Base-by-base conservation (phyloP, 2,888 invertebrate species). In the Sarcophaga subvicina region DNA sequence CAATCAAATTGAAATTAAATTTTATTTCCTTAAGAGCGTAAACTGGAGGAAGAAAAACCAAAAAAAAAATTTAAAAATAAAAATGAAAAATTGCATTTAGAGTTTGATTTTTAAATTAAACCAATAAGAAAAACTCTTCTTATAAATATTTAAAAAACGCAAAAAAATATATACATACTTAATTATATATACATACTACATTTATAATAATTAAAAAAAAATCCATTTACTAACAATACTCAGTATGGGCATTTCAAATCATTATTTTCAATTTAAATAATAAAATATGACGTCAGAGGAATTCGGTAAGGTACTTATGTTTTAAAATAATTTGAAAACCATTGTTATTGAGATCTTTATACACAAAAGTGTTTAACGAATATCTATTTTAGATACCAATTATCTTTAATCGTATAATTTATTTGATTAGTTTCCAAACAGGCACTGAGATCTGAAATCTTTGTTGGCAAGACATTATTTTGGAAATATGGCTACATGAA, bases 51-150 rank as follows among this genome's bases (percentile, higher is more conserved):
- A 54, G 17, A 54, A 54, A 76, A 67, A 67, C 14, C 64, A 66
- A 69, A 79, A 75, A 64, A 64, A 64, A 64, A 6, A 17, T 37
- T 14, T n/a, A 66, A 66, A 66, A 66, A 66, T 17, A 72, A 59
- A 66, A 45, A 70, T 49, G 54, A 25, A 63, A 60, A 80, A 72
- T 22, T 88, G 84, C 84, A 82, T 84, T 86, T 87, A 87, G 81
- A 84, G 81, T 81, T 82, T 82, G 25, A 80, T 82, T 87, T 86
- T 70, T 17, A 80, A 62, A 76, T 79, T 54, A 54, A 54, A 83
- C 78, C 37, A 37, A 37, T 37, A 37, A 37, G 37, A 71, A 79
- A 80, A 83, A 82, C 79, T 82, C 75, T 82, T 84, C 76, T 67
- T 79, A 79, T 59, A 72, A 79, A 78, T 22, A 72, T 14, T 49